Percentiles rank a stretch among this genome's conserved stretches.
phyloP scores from a whole-genome alignment of 2,797 vertebrate genomes.

The Sebastes nivosus region DNA sequence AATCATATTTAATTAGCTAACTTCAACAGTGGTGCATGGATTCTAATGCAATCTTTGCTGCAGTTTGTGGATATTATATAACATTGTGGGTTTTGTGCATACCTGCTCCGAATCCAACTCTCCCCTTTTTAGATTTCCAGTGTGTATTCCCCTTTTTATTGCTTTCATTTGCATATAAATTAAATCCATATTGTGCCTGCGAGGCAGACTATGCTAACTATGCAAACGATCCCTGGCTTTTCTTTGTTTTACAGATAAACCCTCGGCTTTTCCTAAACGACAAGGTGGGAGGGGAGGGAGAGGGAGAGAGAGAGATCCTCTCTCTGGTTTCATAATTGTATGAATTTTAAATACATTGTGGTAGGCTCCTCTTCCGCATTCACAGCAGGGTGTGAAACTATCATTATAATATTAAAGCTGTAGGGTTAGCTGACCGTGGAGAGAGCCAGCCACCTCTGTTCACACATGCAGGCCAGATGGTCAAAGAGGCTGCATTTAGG shows the following conservation, averaged over 20 bases:
- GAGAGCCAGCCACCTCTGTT: conserved; percentile 55
- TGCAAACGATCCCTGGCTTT: conserved; percentile 85
- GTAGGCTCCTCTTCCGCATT: conserved; percentile 70
- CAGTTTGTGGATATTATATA: conserved; percentile 60
- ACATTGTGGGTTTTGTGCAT: conserved; percentile 32
- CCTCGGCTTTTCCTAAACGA: conserved; percentile 84
- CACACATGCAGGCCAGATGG: conserved; percentile 75
- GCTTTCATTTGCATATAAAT: conserved; percentile 88
- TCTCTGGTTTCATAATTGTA: conserved; percentile 90
- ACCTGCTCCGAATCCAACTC: conserved; percentile 64
- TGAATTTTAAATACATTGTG: conserved; percentile 83
- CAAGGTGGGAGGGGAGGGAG: conserved; percentile 65
- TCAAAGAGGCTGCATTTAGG: conserved; percentile 25
- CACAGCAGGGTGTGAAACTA: conserved; percentile 66
- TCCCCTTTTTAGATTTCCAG: conserved; percentile 71
- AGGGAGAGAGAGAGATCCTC: conserved; percentile 74
- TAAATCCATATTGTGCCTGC: conserved; percentile 97
- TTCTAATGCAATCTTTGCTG: conserved; percentile 4
- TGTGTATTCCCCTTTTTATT: conserved; percentile 83
- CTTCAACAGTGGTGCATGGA: not conserved
- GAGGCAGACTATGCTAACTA: conserved; percentile 92
- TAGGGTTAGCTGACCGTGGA: conserved; percentile 66
- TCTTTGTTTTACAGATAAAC: conserved; percentile 94
- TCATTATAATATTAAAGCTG: conserved; percentile 69
- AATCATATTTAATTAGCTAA: not conserved